These are phyloP conservation scores for Sitobion miscanthi DNA, from an alignment of 1,140 invertebrate genomes.

Conservation along the genomic window DNA sequence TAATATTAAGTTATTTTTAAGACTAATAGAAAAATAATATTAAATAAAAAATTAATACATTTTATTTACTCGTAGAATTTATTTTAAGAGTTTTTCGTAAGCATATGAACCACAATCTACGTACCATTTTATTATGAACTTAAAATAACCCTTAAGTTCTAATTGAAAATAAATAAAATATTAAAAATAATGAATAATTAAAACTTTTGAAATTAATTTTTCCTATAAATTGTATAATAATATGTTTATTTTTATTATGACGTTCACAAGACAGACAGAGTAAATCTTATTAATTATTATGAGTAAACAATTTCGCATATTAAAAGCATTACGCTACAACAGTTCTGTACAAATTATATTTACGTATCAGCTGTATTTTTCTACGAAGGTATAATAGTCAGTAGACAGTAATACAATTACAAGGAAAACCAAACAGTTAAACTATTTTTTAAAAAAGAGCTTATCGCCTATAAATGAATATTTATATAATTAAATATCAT, in stretches of 20 bases:
- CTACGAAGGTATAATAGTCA: not conserved
- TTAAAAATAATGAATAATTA: not conserved
- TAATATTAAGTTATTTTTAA: not conserved
- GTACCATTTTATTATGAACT: not conserved
- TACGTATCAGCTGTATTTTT: not conserved
- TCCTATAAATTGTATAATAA: not conserved
- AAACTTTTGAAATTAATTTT: not conserved
- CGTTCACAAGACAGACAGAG: not conserved
- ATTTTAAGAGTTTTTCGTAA: not conserved
- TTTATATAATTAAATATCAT: too few species aligned
- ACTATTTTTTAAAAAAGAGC: not conserved
- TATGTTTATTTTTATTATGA: not conserved
- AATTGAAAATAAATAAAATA: not conserved
- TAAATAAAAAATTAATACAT: not conserved
- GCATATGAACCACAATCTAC: not conserved
- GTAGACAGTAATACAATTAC: not conserved
- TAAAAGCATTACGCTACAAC: not conserved
- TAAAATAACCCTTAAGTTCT: not conserved
- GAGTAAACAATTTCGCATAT: not conserved
- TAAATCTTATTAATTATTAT: conserved; percentile 3
- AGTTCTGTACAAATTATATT: not conserved
- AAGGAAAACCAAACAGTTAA: not conserved
- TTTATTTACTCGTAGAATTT: not conserved
- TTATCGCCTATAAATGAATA: not conserved
- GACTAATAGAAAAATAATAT: not conserved